phyloP scores from a whole-genome alignment of 2,888 invertebrate species.

The Abscondita cerata region DNA sequence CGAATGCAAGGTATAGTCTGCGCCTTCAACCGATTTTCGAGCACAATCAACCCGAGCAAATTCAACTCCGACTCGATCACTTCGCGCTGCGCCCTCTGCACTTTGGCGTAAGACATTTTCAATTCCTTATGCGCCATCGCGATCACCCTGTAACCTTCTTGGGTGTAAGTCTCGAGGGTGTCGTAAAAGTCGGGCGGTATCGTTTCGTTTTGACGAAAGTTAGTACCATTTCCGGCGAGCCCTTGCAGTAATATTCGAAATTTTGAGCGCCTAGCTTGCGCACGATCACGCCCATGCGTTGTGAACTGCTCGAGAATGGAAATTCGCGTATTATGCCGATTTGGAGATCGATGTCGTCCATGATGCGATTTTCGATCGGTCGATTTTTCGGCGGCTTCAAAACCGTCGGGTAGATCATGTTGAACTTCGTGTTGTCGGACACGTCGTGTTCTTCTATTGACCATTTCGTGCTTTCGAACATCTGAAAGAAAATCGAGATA shows the following conservation, averaged over 20 bases:
- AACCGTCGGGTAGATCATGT: conserved; percentile 86
- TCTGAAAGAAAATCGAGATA: too few species aligned
- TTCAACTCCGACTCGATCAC: conserved; percentile 81
- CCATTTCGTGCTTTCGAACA: conserved; percentile 97
- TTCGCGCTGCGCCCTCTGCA: conserved; percentile 78
- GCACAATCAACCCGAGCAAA: conserved; percentile 87
- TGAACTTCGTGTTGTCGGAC: conserved; percentile 84
- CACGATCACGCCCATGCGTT: conserved; percentile 89
- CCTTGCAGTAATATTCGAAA: conserved; percentile 61
- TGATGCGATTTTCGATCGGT: conserved; percentile 40
- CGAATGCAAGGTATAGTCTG: conserved; percentile 85
- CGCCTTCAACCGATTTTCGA: conserved; percentile 94
- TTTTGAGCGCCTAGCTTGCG: conserved; percentile 67
- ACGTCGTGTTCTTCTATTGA: conserved; percentile 85
- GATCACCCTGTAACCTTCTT: conserved; percentile 92
- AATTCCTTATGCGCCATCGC: conserved; percentile 83
- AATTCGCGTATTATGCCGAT: conserved; percentile 77
- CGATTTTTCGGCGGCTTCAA: conserved; percentile 67
- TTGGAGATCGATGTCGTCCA: conserved; percentile 69
- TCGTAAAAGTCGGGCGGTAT: conserved; percentile 83
- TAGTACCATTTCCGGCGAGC: conserved; percentile 90
- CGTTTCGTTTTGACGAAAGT: conserved; percentile 78
- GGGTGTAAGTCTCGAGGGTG: conserved; percentile 83
- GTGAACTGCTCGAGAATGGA: conserved; percentile 81
- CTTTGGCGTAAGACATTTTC: conserved; percentile 72